These are phyloP conservation scores for Onychostoma macrolepis DNA, from an alignment of 2,113 vertebrate genomes.

Conservation along the genomic window DNA sequence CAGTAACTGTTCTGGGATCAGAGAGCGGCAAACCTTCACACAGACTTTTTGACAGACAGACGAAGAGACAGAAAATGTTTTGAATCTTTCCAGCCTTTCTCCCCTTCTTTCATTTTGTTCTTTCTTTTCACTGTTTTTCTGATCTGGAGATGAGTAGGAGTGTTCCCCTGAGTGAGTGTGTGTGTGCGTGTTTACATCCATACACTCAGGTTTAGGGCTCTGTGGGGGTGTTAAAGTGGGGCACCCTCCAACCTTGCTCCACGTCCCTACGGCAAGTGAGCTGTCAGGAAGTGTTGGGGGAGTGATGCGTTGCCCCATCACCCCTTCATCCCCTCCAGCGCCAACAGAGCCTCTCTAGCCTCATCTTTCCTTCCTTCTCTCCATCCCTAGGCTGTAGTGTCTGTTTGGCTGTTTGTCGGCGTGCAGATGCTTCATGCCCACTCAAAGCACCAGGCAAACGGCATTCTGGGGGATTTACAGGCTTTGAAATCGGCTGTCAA, in stretches of 20 bases:
- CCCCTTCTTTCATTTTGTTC: conserved; percentile 10
- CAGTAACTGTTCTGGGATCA: conserved; percentile 1
- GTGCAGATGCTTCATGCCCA: conserved; percentile 59
- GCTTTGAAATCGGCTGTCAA: conserved; percentile 61
- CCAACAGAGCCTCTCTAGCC: conserved; percentile 46
- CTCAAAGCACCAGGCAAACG: conserved; percentile 57
- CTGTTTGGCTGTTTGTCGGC: conserved; percentile 53
- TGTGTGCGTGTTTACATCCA: conserved; percentile 40
- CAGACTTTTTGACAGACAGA: conserved; percentile 17
- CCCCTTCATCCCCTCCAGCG: conserved; percentile 45
- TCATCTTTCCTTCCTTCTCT: conserved; percentile 39
- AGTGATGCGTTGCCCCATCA: conserved; percentile 47
- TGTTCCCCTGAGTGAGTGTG: conserved; percentile 35
- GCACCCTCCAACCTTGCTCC: conserved; percentile 44
- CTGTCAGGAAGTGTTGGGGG: conserved; percentile 45
- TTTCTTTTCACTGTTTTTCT: conserved; percentile 24
- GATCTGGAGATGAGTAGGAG: conserved; percentile 48
- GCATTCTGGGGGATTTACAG: conserved; percentile 57
- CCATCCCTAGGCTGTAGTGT: conserved; percentile 55
- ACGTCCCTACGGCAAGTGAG: conserved; percentile 43
- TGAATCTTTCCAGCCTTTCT: not conserved
- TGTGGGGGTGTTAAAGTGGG: conserved; percentile 53
- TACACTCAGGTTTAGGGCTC: conserved; percentile 33
- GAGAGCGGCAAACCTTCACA: conserved; percentile 15
- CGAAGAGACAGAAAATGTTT: conserved; percentile 8